Base-by-base conservation (phyloP, 2,888 invertebrate genomes). In the Diploptera punctata region DNA sequence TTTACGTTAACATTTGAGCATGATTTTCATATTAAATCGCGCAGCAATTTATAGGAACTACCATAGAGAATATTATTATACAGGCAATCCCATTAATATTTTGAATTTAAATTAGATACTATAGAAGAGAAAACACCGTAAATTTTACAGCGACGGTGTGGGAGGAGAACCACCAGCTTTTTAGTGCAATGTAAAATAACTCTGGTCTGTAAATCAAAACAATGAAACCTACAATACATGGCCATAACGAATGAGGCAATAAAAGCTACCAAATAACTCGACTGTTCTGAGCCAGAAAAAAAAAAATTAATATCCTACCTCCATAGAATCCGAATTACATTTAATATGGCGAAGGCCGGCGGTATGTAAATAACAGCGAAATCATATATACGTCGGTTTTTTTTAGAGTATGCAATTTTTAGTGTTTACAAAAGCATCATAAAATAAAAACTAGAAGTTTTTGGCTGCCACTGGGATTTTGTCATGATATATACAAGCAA, bases 91-190 rank as follows among this genome's bases (percentile, higher is more conserved):
- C 74, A 74, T 74, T 74, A 74, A 74, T 74, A 74, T 74, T 74
- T 74, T 74, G 68, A 74, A 74, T 74, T 71, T 74, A 74, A 74
- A 74, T 74, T 72, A 74, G 74, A 72, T 72, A 67, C 74, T 72
- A 74, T 74, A 72, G 72, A 73, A 74, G 69, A 65, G 68, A 62
- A 72, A 67, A 70, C 71, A 69, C 70, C 70, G 70, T 73, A 73
- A 73, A 73, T 73, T 73, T 73, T 67, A 70, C 70, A 67, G 67
- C 69, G 69, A 19, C 18, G 57, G 31, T 54, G 57, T 29, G 73
- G 18, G 49, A 31, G 71, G 49, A 70, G 43, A 38, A 44, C 49
- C 67, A 10, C 33, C n/a, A 57, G 54, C 67, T 67, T 73, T 70
- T 70, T 73, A 70, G 60, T 67, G 67, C 70, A 70, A 73, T 70